Percentiles rank a stretch among this genome's conserved stretches.
phyloP scores from a whole-genome alignment of 2,113 vertebrate genomes.

The zebrafish (Danio rerio) region GRCz12tu NC_133183.1:57178501-57179000 shows the following conservation, averaged over 20 bases:
- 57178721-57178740: conserved; percentile 2
- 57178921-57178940: no score
- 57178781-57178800: no score
- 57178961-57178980: no score
- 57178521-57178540: not conserved
- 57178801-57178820: no score
- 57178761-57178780: no score
- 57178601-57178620: conserved; percentile 17
- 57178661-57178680: conserved; percentile 23
- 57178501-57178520: conserved; percentile 1
- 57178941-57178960: no score
- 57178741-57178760: not conserved
- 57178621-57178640: conserved; percentile 28
- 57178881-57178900: no score
- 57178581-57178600: not conserved
- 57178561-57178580: conserved; percentile 23
- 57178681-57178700: not conserved
- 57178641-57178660: conserved; percentile 1
- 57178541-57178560: not conserved
- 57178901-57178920: no score
- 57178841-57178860: no score
- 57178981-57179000: no score
- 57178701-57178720: conserved; percentile 21
- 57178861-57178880: no score
- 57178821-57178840: no score